A percentile compares a stretch with the other conserved stretches of the same genome.
Evolutionary conservation across 1,140 invertebrate genomes (phyloP).

Genomic region (Bombus waltoni): DNA sequence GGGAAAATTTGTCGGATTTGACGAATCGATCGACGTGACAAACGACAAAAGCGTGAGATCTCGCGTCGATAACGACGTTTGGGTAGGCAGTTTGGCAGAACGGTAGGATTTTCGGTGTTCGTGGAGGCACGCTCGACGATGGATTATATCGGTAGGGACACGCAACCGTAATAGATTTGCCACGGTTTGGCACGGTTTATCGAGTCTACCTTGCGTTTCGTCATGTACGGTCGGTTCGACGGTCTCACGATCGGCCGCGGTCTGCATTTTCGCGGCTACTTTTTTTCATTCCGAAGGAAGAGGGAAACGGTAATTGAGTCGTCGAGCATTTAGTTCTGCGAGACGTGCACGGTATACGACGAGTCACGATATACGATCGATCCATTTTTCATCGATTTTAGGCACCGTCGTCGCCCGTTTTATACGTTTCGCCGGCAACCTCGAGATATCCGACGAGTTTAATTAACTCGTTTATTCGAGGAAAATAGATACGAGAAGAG

Average conservation of each 20-base stretch:
- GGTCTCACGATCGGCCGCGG: background rate
- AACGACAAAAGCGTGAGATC: constrained; percentile 6
- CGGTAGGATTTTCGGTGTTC: constrained; percentile 3
- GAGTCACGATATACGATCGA: constrained; percentile 19
- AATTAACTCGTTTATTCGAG: constrained; percentile 42
- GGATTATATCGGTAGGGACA: constrained; percentile 1
- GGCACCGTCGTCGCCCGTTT: constrained; percentile 23
- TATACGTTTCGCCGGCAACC: background rate
- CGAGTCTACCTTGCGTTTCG: background rate
- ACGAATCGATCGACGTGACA: background rate
- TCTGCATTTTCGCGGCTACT: background rate
- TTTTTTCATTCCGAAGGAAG: background rate
- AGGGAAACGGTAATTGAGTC: constrained; percentile 1
- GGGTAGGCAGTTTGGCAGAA: background rate
- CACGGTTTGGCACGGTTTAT: constrained; percentile 11
- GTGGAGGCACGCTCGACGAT: background rate
- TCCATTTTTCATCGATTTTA: constrained; percentile 38
- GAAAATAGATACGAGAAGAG: constrained; percentile 17
- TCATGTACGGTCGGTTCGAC: background rate
- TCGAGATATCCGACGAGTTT: constrained; percentile 20
- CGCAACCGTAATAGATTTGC: constrained; percentile 21
- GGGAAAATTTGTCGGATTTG: background rate
- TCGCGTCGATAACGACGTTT: background rate
- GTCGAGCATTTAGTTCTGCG: background rate
- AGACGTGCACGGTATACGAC: background rate